phyloP scores from a whole-genome alignment of 2,888 invertebrate genomes.

The Temnothorax ravouxi region DNA sequence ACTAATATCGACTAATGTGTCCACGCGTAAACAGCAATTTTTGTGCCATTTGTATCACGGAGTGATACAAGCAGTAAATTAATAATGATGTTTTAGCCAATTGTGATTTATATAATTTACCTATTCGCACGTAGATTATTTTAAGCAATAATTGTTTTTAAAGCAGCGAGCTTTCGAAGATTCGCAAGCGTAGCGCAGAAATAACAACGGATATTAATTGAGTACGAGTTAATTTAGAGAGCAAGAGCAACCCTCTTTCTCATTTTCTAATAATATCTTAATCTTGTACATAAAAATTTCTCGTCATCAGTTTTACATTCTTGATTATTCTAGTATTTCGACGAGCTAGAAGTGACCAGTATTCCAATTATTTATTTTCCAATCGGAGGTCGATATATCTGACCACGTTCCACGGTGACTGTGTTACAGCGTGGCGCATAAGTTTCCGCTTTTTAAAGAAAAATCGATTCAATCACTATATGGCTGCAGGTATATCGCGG shows the following conservation, averaged over 20 bases:
- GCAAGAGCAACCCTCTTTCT: not conserved
- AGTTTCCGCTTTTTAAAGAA: constrained; percentile 29
- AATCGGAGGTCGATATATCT: not conserved
- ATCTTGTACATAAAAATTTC: not conserved
- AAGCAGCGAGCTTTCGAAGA: not conserved
- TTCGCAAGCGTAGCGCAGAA: not conserved
- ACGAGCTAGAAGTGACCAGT: not conserved
- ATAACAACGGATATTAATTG: not conserved
- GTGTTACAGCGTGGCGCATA: not conserved
- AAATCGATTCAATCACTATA: constrained; percentile 26
- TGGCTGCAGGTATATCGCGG: constrained; percentile 1
- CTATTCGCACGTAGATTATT: not conserved
- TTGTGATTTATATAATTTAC: not conserved
- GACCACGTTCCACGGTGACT: constrained; percentile 1
- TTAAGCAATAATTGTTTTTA: not conserved
- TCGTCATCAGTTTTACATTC: not conserved
- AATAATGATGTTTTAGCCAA: not conserved
- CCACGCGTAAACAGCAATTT: not conserved
- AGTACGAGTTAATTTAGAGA: not conserved
- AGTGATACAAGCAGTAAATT: not conserved
- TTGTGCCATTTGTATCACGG: not conserved
- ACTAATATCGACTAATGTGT: not conserved
- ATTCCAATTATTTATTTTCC: constrained; percentile 19
- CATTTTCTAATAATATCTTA: not conserved
- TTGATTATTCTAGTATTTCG: not conserved